Evolutionary conservation across 2,797 vertebrate species (phyloP).

Genomic region (Microctenopoma stevenorrisi): DNA sequence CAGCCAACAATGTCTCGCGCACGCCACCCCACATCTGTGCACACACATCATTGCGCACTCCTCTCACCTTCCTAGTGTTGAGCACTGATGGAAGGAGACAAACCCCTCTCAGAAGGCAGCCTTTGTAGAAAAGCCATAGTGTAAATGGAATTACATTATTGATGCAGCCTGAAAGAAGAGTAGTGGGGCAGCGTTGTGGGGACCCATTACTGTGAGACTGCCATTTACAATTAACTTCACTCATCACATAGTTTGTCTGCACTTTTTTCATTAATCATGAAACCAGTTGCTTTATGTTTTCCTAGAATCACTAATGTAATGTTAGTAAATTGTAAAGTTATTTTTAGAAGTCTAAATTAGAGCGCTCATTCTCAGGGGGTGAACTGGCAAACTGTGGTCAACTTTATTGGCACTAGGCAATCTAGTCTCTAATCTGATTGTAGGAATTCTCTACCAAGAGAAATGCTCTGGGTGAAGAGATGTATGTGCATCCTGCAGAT

Average conservation of each 20-base stretch:
- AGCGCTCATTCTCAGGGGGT: too few species aligned
- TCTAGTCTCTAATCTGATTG: conserved; percentile 17
- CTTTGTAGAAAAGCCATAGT: conserved; percentile 51
- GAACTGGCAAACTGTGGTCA: too few species aligned
- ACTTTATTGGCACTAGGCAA: too few species aligned
- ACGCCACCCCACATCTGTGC: conserved; percentile 7
- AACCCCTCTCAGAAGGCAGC: conserved; percentile 35
- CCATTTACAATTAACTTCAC: conserved; percentile 41
- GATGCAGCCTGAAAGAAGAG: conserved; percentile 63
- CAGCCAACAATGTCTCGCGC: conserved; percentile 19
- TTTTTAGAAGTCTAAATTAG: background rate
- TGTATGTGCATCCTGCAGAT: background rate
- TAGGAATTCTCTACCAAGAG: conserved; percentile 16
- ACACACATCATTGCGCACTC: conserved; percentile 4
- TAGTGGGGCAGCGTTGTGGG: conserved; percentile 32
- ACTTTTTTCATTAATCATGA: background rate
- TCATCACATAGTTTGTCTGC: background rate
- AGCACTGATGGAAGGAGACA: conserved; percentile 56
- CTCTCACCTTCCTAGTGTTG: conserved; percentile 47
- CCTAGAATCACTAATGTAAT: too few species aligned
- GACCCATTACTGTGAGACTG: conserved; percentile 35
- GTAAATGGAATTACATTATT: conserved; percentile 75
- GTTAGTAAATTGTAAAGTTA: background rate
- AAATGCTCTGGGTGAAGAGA: background rate
- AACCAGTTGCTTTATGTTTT: background rate